These are phyloP conservation scores for Galleria mellonella DNA, from an alignment of 1,140 invertebrate genomes.

Conservation along the genomic window DNA sequence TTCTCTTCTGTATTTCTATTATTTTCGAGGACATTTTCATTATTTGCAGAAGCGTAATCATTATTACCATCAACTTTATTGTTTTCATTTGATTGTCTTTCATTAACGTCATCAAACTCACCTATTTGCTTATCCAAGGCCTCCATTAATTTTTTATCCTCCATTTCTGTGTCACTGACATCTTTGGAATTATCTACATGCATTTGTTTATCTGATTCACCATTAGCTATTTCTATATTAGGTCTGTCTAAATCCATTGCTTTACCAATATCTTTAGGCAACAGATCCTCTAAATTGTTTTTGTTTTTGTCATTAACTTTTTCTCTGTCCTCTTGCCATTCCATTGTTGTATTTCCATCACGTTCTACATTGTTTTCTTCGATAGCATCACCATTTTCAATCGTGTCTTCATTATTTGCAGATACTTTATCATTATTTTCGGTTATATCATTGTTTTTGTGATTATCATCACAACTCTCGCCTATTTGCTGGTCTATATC, in stretches of 20 bases:
- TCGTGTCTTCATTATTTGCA: too few species aligned
- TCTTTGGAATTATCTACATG: conserved; percentile 1
- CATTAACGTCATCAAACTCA: conserved; percentile 6
- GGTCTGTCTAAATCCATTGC: neutral
- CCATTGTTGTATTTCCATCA: too few species aligned
- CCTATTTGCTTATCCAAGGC: conserved; percentile 31
- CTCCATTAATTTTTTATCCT: conserved; percentile 29
- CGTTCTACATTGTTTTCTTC: too few species aligned
- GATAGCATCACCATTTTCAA: too few species aligned
- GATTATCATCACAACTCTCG: conserved; percentile 6
- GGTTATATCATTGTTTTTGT: neutral
- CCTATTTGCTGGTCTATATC: conserved; percentile 31
- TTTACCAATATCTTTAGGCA: too few species aligned
- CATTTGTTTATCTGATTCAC: conserved; percentile 4
- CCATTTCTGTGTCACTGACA: conserved; percentile 21
- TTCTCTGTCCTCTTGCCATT: too few species aligned
- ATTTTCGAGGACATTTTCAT: too few species aligned
- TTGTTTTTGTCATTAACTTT: too few species aligned
- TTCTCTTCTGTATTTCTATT: too few species aligned
- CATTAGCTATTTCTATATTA: neutral
- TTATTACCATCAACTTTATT: neutral
- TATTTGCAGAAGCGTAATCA: neutral
- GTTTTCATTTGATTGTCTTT: neutral
- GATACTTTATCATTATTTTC: too few species aligned
- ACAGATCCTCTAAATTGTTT: too few species aligned